A percentile compares a stretch with the other conserved stretches of the same genome.
Conservation (phyloP, 2,888 invertebrate genomes). For the Eilema griseolum region DNA sequence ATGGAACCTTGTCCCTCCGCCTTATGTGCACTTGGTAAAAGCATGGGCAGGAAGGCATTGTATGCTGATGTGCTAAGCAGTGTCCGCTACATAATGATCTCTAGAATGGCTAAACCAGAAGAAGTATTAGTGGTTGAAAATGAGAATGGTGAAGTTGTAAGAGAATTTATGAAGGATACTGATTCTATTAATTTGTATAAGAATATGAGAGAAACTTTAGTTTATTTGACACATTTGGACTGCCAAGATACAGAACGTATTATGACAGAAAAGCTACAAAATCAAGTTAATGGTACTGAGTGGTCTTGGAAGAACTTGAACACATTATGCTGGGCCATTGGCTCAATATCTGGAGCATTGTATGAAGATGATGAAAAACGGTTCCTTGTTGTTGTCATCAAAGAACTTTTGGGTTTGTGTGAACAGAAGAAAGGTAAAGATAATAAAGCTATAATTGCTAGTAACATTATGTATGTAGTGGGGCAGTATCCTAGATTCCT, state of each 20-base stretch:
- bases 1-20: constrained; percentile 91
- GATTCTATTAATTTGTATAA: constrained; percentile 99
- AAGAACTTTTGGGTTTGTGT: constrained; percentile 98
- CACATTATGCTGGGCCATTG: constrained; percentile 99
- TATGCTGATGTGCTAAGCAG: constrained; percentile 94
- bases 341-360: constrained; percentile 99
- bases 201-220: constrained; percentile 99
- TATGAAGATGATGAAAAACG: constrained; percentile 99
- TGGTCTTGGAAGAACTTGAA: constrained; percentile 99
- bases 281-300: constrained; percentile 99
- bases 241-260: constrained; percentile 99
- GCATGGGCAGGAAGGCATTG: constrained; percentile 89
- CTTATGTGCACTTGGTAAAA: constrained; percentile 76
- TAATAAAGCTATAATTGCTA: constrained; percentile 99
- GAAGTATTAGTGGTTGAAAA: constrained; percentile 99
- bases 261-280: constrained; percentile 99
- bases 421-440: constrained; percentile 99
- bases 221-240: constrained; percentile 99
- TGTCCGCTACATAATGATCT: constrained; percentile 99
- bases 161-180: constrained; percentile 99
- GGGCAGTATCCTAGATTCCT: constrained; percentile 99
- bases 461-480: constrained; percentile 99
- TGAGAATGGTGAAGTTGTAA: constrained; percentile 99
- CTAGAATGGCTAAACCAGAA: constrained; percentile 99
- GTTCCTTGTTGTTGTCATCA: constrained; percentile 99